phyloP scores from a whole-genome alignment of 2,797 vertebrate species.

The Macropodus opercularis region DNA sequence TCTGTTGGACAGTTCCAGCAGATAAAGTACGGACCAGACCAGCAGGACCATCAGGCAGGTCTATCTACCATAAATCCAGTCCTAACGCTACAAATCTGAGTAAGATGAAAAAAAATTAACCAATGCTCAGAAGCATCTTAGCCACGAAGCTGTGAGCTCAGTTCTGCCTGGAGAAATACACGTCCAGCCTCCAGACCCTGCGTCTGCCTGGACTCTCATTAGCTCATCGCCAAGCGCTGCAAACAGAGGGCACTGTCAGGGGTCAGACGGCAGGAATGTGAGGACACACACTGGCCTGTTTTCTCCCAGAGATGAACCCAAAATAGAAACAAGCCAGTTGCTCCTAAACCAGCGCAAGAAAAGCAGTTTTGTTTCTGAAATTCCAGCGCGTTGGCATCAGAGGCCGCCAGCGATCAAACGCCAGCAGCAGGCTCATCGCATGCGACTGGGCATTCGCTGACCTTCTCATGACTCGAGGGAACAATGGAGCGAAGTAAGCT shows the following conservation, averaged over 20 bases:
- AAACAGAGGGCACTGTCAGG: slow-evolving; percentile 87
- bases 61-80: too few relatives aligned
- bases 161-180: slow-evolving; percentile 47
- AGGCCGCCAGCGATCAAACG: slow-evolving; percentile 30
- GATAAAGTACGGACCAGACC: too few relatives aligned
- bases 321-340: slow-evolving; percentile 87
- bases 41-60: too few relatives aligned
- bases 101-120: too few relatives aligned
- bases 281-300: slow-evolving; percentile 83
- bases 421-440: slow-evolving; percentile 57
- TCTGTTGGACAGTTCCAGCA: slow-evolving; percentile 36
- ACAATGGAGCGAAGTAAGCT: slow-evolving; percentile 54
- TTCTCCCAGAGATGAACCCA: slow-evolving; percentile 87
- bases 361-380: slow-evolving; percentile 88
- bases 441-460: slow-evolving; percentile 31
- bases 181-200: slow-evolving; percentile 76
- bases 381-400: slow-evolving; percentile 73
- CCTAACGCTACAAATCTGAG: too few relatives aligned
- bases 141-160: slow-evolving; percentile 14
- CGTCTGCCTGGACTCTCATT: slow-evolving; percentile 85
- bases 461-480: slow-evolving; percentile 37
- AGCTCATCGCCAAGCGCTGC: slow-evolving; percentile 87
- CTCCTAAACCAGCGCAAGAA: slow-evolving; percentile 86
- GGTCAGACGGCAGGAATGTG: slow-evolving; percentile 92
- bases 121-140: background rate